Evolutionary conservation across 2,888 invertebrate species (phyloP), one percentile per base, ranked within the genome.

Genomic region (Acrobasis repandana): DNA sequence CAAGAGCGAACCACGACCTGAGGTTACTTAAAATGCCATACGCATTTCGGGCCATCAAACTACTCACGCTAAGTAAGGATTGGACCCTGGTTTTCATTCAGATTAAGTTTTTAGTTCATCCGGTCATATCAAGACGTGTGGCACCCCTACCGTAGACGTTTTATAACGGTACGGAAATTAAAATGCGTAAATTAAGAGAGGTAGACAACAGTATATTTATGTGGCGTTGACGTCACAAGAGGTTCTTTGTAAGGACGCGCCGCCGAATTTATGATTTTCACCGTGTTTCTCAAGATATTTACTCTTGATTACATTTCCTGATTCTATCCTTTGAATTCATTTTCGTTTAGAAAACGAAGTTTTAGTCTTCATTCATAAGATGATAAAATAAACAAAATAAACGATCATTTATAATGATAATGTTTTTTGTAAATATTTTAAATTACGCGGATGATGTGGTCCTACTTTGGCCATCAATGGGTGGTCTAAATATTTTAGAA

Each of bases 151-250:
- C 43, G 49, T 18, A 43, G 47, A 58, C 49, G 33, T 58, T 50
- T 58, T 61, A 56, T 64, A 66, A 63, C 56, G 54, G 57, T 11
- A 58, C 65, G 73, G 72, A 77, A 70, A 74, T 77, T 71, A 72
- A 75, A 72, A 68, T 63, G 68, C 65, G 66, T 69, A 68, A 74
- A 74, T 71, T 71, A 70, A 70, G 64, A 58, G 58, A 57, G 28
- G 61, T 20, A 65, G 66, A 67, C 65, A 67, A 66, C 66, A 65
- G 67, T 65, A 65, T 65, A 66, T 66, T 63, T 43, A 56, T 46
- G 47, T 38, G 49, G 11, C 48, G 54, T 11, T 33, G 51, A 38
- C 15, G 43, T 59, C 20, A 16, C 34, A 36, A 38, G 36, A 43
- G 49, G 20, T 28, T 10, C 43, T 56, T 43, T 14, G 15, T 3